Base-by-base conservation (phyloP, 2,888 invertebrate genomes). In the Odiellus spinosus region DNA sequence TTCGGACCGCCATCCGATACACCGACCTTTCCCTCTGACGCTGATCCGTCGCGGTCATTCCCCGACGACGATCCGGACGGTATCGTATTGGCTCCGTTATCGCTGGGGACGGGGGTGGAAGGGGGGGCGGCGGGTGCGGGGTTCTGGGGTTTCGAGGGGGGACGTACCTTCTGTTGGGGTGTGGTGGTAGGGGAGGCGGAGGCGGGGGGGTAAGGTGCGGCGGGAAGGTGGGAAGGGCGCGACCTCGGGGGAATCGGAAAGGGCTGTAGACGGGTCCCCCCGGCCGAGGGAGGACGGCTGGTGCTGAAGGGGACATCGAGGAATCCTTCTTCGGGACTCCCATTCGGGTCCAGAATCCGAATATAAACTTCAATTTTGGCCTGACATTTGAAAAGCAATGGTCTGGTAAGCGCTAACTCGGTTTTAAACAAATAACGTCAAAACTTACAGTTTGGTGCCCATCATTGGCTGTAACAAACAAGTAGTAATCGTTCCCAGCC, bases 381-480 rank as follows among this genome's bases (percentile, higher is more conserved):
- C 55, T 55, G 70, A 4, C 26, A 26, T 6, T 26, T 26, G 8
- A 4, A 4, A 26, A 26, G 26, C n/a, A n/a, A n/a, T n/a, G n/a
- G n/a, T n/a, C n/a, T n/a, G n/a, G n/a, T n/a, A n/a, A n/a, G n/a
- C n/a, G n/a, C n/a, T n/a, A n/a, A n/a, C n/a, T n/a, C n/a, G n/a
- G n/a, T n/a, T n/a, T n/a, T n/a, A n/a, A n/a, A 6, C 26, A 8
- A 26, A 26, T 26, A 26, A 26, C 26, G 5, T 26, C 26, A 6
- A 26, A 26, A 42, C 49, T 51, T 45, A 55, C 55, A 34, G 52
- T 49, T 44, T 77, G 66, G 50, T 72, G 69, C 4, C 80, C 80
- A 62, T 80, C 78, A 17, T 71, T 72, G 14, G 75, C 77, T 2
- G 76, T 78, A 44, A 81, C 76, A 64, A 76, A 80, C 15, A 81